These are phyloP conservation scores for Chorisops tibialis DNA, from an alignment of 2,888 invertebrate species.

Conservation along the genomic window DNA sequence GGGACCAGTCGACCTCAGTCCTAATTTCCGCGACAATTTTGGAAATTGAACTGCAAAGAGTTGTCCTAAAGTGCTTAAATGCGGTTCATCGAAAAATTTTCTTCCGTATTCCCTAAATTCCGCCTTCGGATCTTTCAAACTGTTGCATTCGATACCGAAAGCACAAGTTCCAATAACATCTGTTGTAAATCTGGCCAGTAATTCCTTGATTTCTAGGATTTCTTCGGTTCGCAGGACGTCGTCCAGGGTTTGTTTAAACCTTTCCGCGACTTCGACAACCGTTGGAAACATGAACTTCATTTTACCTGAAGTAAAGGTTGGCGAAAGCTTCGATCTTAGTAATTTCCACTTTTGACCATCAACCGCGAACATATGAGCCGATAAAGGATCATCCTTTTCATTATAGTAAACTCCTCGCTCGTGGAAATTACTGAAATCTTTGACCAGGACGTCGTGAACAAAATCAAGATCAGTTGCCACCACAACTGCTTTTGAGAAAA, in stretches of 20 bases:
- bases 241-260: constrained; percentile 34
- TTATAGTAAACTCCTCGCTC: constrained; percentile 39
- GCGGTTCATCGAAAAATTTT: constrained; percentile 27
- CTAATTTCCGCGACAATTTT: neutral
- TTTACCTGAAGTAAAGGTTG: constrained; percentile 52
- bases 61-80: neutral
- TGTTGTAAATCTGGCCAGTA: constrained; percentile 48
- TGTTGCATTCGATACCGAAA: constrained; percentile 48
- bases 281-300: constrained; percentile 48
- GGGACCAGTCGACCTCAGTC: constrained; percentile 36
- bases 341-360: constrained; percentile 48
- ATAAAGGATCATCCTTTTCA: constrained; percentile 40
- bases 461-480: constrained; percentile 37
- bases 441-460: constrained; percentile 39
- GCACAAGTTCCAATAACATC: constrained; percentile 51
- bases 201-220: constrained; percentile 48
- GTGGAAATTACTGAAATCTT: constrained; percentile 42
- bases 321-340: constrained; percentile 46
- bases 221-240: constrained; percentile 19
- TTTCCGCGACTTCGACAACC: constrained; percentile 38
- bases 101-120: constrained; percentile 38
- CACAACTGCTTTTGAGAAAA: constrained; percentile 27
- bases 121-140: constrained; percentile 41
- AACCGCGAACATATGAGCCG: constrained; percentile 39
- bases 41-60: neutral